These are phyloP conservation scores for Danaus chrysippus DNA, from an alignment of 2,888 invertebrate species.

Conservation along the genomic window DNA sequence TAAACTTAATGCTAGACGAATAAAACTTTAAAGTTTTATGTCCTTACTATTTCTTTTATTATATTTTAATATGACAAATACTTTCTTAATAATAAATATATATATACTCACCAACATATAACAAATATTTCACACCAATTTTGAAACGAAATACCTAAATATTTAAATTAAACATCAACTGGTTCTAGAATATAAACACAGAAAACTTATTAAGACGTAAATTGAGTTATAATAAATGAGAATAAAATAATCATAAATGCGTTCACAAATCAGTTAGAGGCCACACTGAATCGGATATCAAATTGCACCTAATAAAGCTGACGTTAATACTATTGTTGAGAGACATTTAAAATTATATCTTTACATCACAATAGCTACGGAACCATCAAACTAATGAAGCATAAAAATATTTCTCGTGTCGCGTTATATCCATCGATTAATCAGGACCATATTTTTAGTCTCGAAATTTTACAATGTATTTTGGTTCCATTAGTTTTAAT, in stretches of 20 bases:
- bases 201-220: not conserved
- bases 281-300: slow-evolving; percentile 11
- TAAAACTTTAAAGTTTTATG: slow-evolving; percentile 26
- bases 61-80: not conserved
- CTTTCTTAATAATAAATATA: not conserved
- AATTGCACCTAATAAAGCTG: slow-evolving; percentile 16
- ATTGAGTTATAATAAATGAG: not conserved
- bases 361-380: slow-evolving; percentile 13
- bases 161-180: not conserved
- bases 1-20: slow-evolving; percentile 14
- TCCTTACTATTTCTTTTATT: slow-evolving; percentile 16
- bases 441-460: slow-evolving; percentile 55
- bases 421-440: slow-evolving; percentile 69
- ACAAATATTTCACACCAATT: too few relatives aligned
- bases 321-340: slow-evolving; percentile 19
- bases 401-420: slow-evolving; percentile 75
- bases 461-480: slow-evolving; percentile 37
- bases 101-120: too few relatives aligned
- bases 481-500: slow-evolving; percentile 2
- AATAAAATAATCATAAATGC: not conserved
- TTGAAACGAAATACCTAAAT: not conserved
- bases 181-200: not conserved
- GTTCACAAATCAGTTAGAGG: slow-evolving; percentile 4
- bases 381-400: slow-evolving; percentile 62
- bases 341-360: slow-evolving; percentile 20